phyloP scores from a whole-genome alignment of 2,113 vertebrate genomes.

The Eonycteris spelaea region DNA sequence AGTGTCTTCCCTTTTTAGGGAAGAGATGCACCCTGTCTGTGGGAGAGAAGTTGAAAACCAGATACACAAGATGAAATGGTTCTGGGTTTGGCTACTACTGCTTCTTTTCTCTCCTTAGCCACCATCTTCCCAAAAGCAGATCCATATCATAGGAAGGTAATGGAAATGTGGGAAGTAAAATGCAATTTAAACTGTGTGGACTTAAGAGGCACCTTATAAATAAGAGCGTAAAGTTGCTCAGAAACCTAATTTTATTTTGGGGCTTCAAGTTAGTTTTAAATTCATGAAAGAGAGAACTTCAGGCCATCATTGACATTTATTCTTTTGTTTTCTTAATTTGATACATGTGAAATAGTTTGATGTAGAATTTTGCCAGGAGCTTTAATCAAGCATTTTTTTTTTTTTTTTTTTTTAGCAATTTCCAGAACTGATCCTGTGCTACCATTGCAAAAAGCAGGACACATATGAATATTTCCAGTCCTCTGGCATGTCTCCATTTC shows the following conservation, averaged over 20 bases:
- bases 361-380: conserved; percentile 7
- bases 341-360: not conserved
- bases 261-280: not conserved
- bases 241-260: not conserved
- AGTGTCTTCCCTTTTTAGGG: not conserved
- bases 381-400: conserved; percentile 35
- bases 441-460: conserved; percentile 18
- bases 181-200: not conserved
- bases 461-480: not conserved
- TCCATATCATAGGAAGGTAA: not conserved
- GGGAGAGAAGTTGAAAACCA: not conserved
- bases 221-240: not conserved
- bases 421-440: not conserved
- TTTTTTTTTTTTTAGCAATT: not conserved
- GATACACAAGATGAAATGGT: not conserved
- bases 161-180: not conserved
- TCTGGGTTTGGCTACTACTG: not conserved
- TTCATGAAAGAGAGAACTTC: not conserved
- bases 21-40: not conserved
- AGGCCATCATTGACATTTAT: conserved; percentile 28
- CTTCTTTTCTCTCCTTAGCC: not conserved
- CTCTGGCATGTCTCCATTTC: not conserved
- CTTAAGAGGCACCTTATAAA: not conserved
- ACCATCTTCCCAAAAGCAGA: not conserved
- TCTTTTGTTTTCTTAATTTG: conserved; percentile 33